Base-by-base conservation (phyloP, 2,888 invertebrate species). In the Metallyticus violacea region DNA sequence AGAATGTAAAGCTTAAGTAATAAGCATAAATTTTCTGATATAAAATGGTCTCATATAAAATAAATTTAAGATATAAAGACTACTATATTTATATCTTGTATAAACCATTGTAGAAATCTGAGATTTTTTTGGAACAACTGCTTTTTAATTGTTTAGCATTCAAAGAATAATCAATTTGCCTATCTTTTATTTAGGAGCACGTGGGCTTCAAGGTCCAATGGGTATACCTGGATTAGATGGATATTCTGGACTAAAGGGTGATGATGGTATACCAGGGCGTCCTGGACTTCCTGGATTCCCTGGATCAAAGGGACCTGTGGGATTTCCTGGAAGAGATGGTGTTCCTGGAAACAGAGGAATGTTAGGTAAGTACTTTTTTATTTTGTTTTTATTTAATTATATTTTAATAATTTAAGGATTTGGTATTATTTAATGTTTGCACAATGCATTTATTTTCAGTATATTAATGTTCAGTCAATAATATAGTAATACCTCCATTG, bases 241-340 rank as follows among this genome's bases (percentile, higher is more conserved):
- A 5, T 81, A 81, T 28, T 83, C 87, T 29, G 91, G 91, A 6
- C 30, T 88, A 5, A 86, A 86, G 27, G 91, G 91, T 83, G 87
- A 88, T 77, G 29, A 86, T 85, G 93, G 93, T 40, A 87, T 89
- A 0, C 89, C 89, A 5, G 93, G 93, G 29, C 88, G 89, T 77
- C 88, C 90, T 62, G 92, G 91, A 25, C 84, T 85, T 7, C 89
- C 89, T n/a, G 91, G 91, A 77, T 25, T 79, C 22, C 85, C 87
- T 6, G 90, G 89, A 9, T n/a, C 85, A 3, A 88, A 88, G n/a
- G 90, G 90, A 7, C 27, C n/a, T 25, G 30, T 62, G 7, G 88
- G 88, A 7, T 86, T 85, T 5, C 62, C 85, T 78, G 91, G 90
- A 6, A 79, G 25, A 6, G 86, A 85, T 85, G 91, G 88, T 3